Evolutionary conservation across 2,888 invertebrate species (phyloP).

Genomic region (Carterocephalus palaemon): DNA sequence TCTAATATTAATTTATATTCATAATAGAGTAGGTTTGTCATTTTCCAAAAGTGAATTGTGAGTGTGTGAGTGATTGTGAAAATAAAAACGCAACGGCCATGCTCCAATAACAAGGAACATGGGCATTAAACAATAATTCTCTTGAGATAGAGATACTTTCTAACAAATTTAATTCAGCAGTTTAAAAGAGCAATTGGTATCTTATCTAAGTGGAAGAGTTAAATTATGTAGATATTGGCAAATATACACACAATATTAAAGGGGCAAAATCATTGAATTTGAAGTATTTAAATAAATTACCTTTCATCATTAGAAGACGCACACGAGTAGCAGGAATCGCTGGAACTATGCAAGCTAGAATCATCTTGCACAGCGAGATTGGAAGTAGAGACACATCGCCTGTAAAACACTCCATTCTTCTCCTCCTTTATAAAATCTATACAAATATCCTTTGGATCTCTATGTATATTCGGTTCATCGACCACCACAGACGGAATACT

Average conservation of each 20-base stretch:
- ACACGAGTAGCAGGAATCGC: slow-evolving; percentile 57
- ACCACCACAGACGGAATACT: slow-evolving; percentile 59
- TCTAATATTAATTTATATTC: too few relatives aligned
- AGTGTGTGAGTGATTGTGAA: too few relatives aligned
- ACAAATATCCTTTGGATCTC: slow-evolving; percentile 48
- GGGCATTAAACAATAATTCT: too few relatives aligned
- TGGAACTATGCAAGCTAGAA: slow-evolving; percentile 47
- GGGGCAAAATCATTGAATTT: neutral
- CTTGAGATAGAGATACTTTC: too few relatives aligned
- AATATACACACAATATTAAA: neutral
- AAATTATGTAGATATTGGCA: neutral
- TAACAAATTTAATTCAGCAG: too few relatives aligned
- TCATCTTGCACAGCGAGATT: slow-evolving; percentile 52
- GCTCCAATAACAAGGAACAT: too few relatives aligned
- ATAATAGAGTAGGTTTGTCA: too few relatives aligned
- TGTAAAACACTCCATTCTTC: slow-evolving; percentile 49
- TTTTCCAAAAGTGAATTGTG: too few relatives aligned
- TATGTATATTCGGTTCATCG: slow-evolving; percentile 44
- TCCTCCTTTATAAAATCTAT: slow-evolving; percentile 57
- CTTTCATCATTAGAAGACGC: slow-evolving; percentile 61
- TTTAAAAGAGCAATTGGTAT: too few relatives aligned
- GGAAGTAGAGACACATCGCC: slow-evolving; percentile 53
- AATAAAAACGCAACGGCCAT: too few relatives aligned
- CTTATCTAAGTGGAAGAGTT: neutral
- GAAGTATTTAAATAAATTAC: slow-evolving; percentile 38